Evolutionary conservation across 2,113 vertebrate species (phyloP).

Genomic region (Corythoichthys haematopterus): DNA sequence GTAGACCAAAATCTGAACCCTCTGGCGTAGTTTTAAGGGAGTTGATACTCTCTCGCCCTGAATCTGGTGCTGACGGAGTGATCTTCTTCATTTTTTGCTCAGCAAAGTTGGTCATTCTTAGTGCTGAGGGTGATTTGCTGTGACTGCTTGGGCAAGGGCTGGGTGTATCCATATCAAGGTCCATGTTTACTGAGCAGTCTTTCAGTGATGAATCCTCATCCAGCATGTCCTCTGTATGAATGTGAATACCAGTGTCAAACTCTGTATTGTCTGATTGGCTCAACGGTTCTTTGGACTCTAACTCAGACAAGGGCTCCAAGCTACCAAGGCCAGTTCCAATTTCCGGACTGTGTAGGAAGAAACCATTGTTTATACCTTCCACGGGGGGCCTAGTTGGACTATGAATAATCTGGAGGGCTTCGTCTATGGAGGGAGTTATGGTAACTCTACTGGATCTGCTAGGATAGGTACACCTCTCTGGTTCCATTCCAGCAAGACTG

Average conservation of each 20-base stretch:
- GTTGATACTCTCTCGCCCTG: conserved; percentile 66
- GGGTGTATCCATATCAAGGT: conserved; percentile 87
- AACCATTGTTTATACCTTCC: conserved; percentile 81
- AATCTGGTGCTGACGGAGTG: conserved; percentile 81
- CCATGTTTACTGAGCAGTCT: conserved; percentile 92
- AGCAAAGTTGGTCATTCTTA: conserved; percentile 94
- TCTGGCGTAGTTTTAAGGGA: conserved; percentile 93
- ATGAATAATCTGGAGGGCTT: conserved; percentile 90
- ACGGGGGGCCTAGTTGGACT: conserved; percentile 74
- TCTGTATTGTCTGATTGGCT: conserved; percentile 87
- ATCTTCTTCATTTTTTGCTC: conserved; percentile 90
- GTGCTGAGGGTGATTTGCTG: conserved; percentile 81
- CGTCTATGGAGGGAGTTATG: conserved; percentile 83
- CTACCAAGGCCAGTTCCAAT: conserved; percentile 55
- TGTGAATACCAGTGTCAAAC: conserved; percentile 91
- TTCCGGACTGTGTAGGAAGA: conserved; percentile 87
- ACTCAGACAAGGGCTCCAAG: conserved; percentile 75
- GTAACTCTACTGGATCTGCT: conserved; percentile 71
- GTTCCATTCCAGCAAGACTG: conserved; percentile 50
- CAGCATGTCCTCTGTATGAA: conserved; percentile 90
- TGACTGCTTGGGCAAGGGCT: conserved; percentile 86
- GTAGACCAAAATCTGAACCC: conserved; percentile 85
- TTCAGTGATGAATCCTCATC: conserved; percentile 94
- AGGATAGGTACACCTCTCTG: conserved; percentile 29
- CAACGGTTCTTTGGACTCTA: conserved; percentile 75